These are phyloP conservation scores for Drosophila kokeensis DNA, from an alignment of 2,888 invertebrate genomes.

Conservation along the genomic window DNA sequence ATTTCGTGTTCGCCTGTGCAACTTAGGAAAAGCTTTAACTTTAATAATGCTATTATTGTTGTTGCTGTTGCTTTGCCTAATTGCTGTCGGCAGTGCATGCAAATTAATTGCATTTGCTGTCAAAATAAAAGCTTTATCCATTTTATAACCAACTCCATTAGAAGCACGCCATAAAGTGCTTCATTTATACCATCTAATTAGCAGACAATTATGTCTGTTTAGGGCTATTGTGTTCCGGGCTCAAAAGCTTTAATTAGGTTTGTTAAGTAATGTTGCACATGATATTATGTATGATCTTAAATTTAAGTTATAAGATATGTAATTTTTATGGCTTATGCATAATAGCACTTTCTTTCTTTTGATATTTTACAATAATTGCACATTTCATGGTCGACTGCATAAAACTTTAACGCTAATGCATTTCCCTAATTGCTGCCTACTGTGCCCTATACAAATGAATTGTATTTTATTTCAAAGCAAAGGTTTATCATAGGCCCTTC, in stretches of 20 bases:
- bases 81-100: conserved; percentile 24
- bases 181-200: conserved; percentile 42
- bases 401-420: conserved; percentile 22
- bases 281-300: conserved; percentile 11
- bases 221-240: not conserved
- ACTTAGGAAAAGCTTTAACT: conserved; percentile 43
- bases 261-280: conserved; percentile 14
- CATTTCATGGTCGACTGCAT: conserved; percentile 39
- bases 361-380: conserved; percentile 36
- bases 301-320: conserved; percentile 5
- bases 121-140: conserved; percentile 15
- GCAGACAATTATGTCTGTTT: not conserved
- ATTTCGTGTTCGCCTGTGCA: conserved; percentile 42
- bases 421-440: conserved; percentile 28
- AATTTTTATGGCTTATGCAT: not conserved
- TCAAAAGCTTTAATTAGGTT: not conserved
- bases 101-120: conserved; percentile 43
- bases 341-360: conserved; percentile 25
- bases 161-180: conserved; percentile 24
- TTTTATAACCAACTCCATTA: conserved; percentile 32
- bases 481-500: conserved; percentile 17
- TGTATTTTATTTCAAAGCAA: conserved; percentile 21
- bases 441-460: conserved; percentile 33
- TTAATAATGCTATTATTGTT: conserved; percentile 6
- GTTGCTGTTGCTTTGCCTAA: conserved; percentile 15